A percentile compares a stretch with the other conserved stretches of the same genome.
These are phyloP conservation scores for Dermochelys coriacea DNA, from an alignment of 2,797 vertebrate genomes.

Conservation along the genomic window DNA sequence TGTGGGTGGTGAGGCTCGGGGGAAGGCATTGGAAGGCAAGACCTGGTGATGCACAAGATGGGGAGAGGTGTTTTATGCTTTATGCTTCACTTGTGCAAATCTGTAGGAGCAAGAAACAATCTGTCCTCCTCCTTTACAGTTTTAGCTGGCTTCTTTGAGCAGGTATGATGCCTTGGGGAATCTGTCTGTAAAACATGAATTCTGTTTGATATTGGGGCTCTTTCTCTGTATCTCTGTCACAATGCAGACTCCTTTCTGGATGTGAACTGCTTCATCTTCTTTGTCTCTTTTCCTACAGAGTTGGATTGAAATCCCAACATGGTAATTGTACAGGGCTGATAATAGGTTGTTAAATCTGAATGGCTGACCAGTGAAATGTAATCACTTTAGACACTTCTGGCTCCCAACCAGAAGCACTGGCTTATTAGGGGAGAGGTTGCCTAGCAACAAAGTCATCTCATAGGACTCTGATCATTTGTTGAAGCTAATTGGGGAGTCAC, in stretches of 20 bases:
- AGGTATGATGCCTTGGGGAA: not conserved
- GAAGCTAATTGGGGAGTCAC: not conserved
- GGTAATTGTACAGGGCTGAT: not conserved
- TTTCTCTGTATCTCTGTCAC: not conserved
- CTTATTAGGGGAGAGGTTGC: not conserved
- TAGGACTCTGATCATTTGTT: not conserved
- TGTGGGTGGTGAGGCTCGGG: not conserved
- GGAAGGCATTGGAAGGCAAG: not conserved
- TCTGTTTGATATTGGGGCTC: not conserved
- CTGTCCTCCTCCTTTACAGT: not conserved
- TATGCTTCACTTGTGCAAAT: not conserved
- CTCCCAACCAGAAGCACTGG: not conserved
- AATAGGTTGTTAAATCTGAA: not conserved
- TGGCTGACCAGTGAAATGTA: not conserved
- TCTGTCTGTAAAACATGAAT: not conserved
- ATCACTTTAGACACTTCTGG: not conserved
- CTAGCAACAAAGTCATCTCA: not conserved
- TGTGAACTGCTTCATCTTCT: not conserved
- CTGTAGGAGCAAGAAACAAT: not conserved
- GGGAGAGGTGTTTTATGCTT: not conserved
- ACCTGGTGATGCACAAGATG: not conserved
- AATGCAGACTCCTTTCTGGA: not conserved
- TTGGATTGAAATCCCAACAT: not conserved
- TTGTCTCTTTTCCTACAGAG: not conserved
- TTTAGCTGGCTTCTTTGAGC: not conserved